Base-by-base conservation (phyloP, 2,888 invertebrate species). In the Bedellia somnulentella region DNA sequence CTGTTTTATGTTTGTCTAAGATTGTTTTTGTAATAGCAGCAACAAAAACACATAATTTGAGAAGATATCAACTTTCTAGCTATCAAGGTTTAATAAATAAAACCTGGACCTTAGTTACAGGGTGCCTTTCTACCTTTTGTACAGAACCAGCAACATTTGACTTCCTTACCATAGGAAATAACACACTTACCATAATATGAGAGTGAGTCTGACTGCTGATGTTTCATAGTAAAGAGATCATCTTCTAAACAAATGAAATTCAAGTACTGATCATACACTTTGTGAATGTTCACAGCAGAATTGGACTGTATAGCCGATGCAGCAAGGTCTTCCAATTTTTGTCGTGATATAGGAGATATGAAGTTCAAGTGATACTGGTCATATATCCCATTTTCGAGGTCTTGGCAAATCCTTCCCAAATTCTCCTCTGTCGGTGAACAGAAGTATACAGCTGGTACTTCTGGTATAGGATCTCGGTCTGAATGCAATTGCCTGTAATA, bases 181-280 rank as follows among this genome's bases (percentile, higher is more conserved):
- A 26, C 27, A 27, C 37, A 60, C 60, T 67, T 73, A 89, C 90
- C 86, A 75, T 96, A 97, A 64, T 96, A 99, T 2, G 96, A 95
- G 35, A 97, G 78, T 23, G 85, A 63, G 47, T 95, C 93, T 46
- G 90, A 89, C 51, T 93, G 91, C 57, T 95, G 93, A 63, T 97
- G 93, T 52, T 92, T 87, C 48, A 97, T 76, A 31, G 93, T 84
- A 66, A 98, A 99, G 60, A 99, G 82, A 57, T 99, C 97, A 66
- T 99, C 96, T 76, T 99, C 99, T 39, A 99, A 73, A 27, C 93
- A 90, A 45, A 99, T 96, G 50, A 99, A 99, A 71, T 98, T 98
- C 31, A 98, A 80, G 79, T 98, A 99, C 66, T 99, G 99, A 63
- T 99, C 99, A 70, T 86, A 97, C 9, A 99, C 89, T 75, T 96